Base-by-base conservation (phyloP, 2,888 invertebrate genomes). In the Norana najaformis region DNA sequence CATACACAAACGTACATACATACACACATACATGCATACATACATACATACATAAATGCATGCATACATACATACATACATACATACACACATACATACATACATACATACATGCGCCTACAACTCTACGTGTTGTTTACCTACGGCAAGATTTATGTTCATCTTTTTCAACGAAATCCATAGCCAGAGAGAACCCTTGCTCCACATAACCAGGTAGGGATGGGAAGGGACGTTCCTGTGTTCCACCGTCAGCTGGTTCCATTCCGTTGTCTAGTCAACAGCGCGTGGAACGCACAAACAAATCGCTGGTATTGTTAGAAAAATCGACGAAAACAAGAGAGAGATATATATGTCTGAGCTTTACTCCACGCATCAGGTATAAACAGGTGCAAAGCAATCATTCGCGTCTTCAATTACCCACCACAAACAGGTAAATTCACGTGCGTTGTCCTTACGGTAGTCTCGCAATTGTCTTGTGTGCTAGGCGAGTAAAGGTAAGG, bases 41-140 rank as follows among this genome's bases (percentile, higher is more conserved):
- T 11, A 47, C 34, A 82, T 69, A 88, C 82, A 39, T 37, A 90
- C 88, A 1, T 39, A 82, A 82, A 88, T 36, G 47, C 47, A 35
- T 36, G 13, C 69, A 47, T 53, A 89, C 41, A 38, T 38, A 83
- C 83, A 69, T 38, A 38, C 88, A 88, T 53, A 38, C 82, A 69
- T 41, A 82, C 88, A 85, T 47, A 83, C 85, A 23, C 4, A 89
- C 47, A 89, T 53, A 47, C 36, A 35, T 30, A 20, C 13, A 39
- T 39, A 47, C 36, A 34, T 88, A 90, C 35, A 37, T 39, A 37
- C 36, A n/a, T 69, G 11, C 3, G 23, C 30, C 53, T n/a, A n/a
- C n/a, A n/a, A n/a, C n/a, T n/a, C n/a, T n/a, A n/a, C n/a, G n/a
- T n/a, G n/a, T n/a, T n/a, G n/a, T n/a, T 69, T n/a, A 8, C 30